phyloP scores from a whole-genome alignment of 2,113 vertebrate genomes.

The Scytalopus superciliaris region DNA sequence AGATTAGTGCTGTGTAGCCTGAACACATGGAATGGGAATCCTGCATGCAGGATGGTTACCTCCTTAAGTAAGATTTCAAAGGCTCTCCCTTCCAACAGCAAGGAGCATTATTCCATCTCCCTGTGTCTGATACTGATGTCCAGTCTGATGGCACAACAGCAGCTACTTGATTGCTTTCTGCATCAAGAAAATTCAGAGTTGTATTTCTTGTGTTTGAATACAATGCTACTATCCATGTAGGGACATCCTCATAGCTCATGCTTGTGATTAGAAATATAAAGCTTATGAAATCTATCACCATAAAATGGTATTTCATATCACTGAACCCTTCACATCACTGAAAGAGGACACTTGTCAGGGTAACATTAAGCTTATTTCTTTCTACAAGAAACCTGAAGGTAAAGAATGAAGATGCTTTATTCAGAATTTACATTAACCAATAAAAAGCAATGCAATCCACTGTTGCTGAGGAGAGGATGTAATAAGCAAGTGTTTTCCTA shows the following conservation, averaged over 20 bases:
- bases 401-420: not conserved
- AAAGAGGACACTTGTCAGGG: not conserved
- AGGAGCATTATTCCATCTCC: not conserved
- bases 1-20: not conserved
- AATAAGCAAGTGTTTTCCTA: not conserved
- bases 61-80: not conserved
- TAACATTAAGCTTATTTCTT: not conserved
- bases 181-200: not conserved
- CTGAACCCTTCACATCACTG: not conserved
- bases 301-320: not conserved
- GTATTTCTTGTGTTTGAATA: not conserved
- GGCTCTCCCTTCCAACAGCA: not conserved
- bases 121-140: not conserved
- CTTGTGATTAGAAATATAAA: not conserved
- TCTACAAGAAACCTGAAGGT: not conserved
- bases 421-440: not conserved
- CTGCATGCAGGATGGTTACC: not conserved
- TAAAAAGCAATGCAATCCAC: not conserved
- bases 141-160: not conserved
- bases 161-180: not conserved
- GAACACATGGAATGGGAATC: not conserved
- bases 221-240: not conserved
- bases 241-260: not conserved
- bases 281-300: not conserved
- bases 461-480: not conserved